phyloP scores from a whole-genome alignment of 1,140 invertebrate genomes.

The Triops cancriformis region DNA sequence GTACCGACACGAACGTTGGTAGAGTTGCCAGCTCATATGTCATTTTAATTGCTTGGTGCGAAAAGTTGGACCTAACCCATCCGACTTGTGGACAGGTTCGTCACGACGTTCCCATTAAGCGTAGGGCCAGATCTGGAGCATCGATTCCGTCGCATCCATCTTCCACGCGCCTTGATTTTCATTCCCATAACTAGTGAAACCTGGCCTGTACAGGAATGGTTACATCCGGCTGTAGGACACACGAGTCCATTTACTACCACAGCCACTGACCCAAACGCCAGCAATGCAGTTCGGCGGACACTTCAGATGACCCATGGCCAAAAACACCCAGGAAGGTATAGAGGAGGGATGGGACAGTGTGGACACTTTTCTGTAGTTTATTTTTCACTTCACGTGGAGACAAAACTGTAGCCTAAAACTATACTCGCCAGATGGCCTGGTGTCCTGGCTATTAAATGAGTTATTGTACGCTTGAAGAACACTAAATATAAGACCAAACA shows the following conservation, averaged over 20 bases:
- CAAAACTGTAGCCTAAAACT: too few relatives aligned
- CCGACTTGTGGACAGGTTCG: neutral
- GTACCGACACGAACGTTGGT: neutral
- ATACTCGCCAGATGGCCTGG: too few relatives aligned
- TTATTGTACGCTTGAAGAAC: too few relatives aligned
- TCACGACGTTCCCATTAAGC: conserved; percentile 4
- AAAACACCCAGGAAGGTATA: neutral
- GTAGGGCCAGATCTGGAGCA: neutral
- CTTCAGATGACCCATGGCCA: neutral
- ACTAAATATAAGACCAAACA: too few relatives aligned
- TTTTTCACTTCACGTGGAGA: too few relatives aligned
- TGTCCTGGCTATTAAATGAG: too few relatives aligned
- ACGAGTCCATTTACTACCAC: neutral
- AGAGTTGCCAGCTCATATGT: conserved; percentile 3
- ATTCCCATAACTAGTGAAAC: neutral
- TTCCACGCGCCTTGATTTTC: neutral
- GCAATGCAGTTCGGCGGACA: neutral
- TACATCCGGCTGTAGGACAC: neutral
- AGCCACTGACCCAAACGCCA: too few relatives aligned
- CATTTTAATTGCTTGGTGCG: neutral
- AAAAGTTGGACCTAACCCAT: neutral
- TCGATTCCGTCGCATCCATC: neutral
- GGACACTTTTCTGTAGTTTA: too few relatives aligned
- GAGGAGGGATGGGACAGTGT: too few relatives aligned
- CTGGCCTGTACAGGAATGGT: neutral